Evolutionary conservation across 2,797 vertebrate species (phyloP), one percentile per base, ranked within the genome.

Genomic region (Ptychadena robeensis): DNA sequence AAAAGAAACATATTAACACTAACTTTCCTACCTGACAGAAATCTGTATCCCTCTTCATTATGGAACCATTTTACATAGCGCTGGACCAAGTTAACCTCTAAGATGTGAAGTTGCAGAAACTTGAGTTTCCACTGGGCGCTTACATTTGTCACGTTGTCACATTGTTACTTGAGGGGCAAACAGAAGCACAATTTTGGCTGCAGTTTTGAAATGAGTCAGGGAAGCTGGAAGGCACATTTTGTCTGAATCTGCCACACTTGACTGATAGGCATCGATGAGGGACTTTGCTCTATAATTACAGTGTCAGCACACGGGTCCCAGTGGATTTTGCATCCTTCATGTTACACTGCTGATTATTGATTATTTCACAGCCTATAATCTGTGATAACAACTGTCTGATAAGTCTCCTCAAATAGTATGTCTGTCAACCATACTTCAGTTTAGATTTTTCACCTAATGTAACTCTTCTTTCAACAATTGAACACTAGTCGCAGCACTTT

Each of bases 131-230:
- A 61, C 8, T 28, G n/a, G 28, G 73, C 11, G 59, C 59, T 28
- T 35, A 61, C 31, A 74, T 61, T 61, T 74, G 32, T 74, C 72
- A 74, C 22, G 2, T 35, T 74, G 72, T 74, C 72, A 74, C 34
- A 37, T 63, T 38, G 35, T 27, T 63, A 61, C 73, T 30, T 38
- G 2, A 76, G 73, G 73, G 48, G 57, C 57, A 76, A 64, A 76
- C 59, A 28, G 25, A 63, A 64, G 32, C 63, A 61, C 37, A 63
- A 31, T 73, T 73, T 28, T 73, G 71, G 44, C 28, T 73, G 9
- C 30, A 32, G 71, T 57, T 73, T 57, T 53, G 44, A 72, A 74
- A 74, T 35, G 53, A 76, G 63, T 35, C 59, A 30, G 32, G 15
- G 34, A 63, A 35, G 59, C 73, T 35, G 37, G 59, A 61, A 76